Conservation (phyloP, 2,113 vertebrate species). For the Passer montanus region DNA sequence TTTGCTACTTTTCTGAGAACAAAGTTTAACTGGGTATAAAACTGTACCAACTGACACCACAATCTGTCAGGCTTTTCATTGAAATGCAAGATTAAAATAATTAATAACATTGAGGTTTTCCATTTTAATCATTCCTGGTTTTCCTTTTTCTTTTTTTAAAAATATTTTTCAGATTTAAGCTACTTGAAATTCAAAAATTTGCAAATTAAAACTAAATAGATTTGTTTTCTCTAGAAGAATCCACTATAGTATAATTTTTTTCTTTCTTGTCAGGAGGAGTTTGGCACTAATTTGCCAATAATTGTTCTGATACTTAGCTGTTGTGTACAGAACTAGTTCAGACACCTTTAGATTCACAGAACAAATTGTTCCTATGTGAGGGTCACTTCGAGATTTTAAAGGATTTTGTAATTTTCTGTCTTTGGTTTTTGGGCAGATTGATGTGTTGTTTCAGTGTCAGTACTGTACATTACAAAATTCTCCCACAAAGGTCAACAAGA, state of each 20-base stretch:
- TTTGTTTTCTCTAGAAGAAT: background rate
- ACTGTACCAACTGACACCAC: background rate
- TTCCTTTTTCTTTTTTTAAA: fast-evolving
- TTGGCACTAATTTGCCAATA: background rate
- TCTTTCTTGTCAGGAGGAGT: background rate
- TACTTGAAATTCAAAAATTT: background rate
- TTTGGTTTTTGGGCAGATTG: background rate
- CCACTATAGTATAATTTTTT: background rate
- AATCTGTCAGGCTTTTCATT: background rate
- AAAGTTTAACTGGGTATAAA: background rate
- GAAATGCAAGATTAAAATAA: background rate
- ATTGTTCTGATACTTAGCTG: background rate
- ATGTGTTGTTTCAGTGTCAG: background rate
- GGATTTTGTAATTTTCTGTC: background rate
- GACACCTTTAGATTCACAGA: background rate
- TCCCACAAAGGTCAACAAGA: background rate
- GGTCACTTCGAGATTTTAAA: background rate
- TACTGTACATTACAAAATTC: background rate
- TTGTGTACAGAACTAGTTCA: background rate
- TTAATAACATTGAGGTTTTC: background rate
- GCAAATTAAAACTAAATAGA: background rate
- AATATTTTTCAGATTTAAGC: background rate
- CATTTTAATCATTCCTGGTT: background rate
- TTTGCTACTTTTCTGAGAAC: background rate
- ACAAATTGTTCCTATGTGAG: background rate